Base-by-base conservation (phyloP, 1,140 invertebrate species). In the Sarcophaga peregrina region DNA sequence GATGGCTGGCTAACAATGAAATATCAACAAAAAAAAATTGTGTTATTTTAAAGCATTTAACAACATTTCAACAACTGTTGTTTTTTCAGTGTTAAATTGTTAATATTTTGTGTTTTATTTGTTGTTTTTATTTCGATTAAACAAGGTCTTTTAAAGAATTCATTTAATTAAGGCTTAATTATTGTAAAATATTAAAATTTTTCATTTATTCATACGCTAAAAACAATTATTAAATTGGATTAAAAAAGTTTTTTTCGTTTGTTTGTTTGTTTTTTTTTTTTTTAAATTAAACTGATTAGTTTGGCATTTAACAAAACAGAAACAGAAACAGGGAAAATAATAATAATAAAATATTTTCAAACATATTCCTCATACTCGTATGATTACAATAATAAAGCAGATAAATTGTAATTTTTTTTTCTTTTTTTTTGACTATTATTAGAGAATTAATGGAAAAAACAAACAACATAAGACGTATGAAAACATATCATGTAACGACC, bases 141-240 rank as follows among this genome's bases (percentile, higher is more conserved):
- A 68, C 62, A n/a, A 58, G 54, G 62, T 68, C 62, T 68, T 20
- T 15, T 68, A 20, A 68, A 68, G 17, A 68, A 68, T 68, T 68
- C 62, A 68, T 68, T 68, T 68, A 68, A 68, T 68, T 20, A 68
- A 17, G 25, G 10, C n/a, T 6, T 20, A 17, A 17, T 25, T 20
- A 68, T 25, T 68, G 20, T 20, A 17, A 20, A 25, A 17, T 68
- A 20, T 8, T 68, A 68, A 68, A 52, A 13, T 52, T 10, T 3
- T 52, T 52, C 13, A 5, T 9, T 52, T 13, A n/a, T n/a, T n/a
- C n/a, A n/a, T n/a, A n/a, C 8, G 1, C 50, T 52, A 3, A 52
- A 52, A 9, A 9, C 50, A 13, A 52, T 10, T 52, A 10, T 52
- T 13, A 52, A 52, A 37, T 3, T 52, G 13, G 50, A 52, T 10